Evolutionary conservation across 2,888 invertebrate species (phyloP).

Genomic region (Aphidius colemani): DNA sequence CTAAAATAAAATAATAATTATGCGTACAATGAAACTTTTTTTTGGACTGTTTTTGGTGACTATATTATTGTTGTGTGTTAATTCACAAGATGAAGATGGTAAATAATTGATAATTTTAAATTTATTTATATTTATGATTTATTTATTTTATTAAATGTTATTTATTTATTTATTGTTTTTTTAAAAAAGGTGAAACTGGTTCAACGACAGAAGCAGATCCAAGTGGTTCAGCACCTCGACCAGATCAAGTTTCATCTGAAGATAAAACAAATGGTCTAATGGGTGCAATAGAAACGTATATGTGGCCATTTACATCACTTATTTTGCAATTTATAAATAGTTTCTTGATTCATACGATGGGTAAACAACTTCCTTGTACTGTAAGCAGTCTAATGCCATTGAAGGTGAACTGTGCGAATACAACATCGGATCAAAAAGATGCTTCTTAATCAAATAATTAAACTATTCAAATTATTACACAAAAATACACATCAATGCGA

Average conservation of each 20-base stretch:
- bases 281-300: conserved; percentile 21
- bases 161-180: background rate
- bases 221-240: background rate
- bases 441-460: background rate
- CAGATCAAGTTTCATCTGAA: background rate
- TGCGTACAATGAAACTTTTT: conserved; percentile 18
- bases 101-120: too few species aligned
- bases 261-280: conserved; percentile 30
- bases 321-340: conserved; percentile 30
- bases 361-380: conserved; percentile 36
- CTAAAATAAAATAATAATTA: conserved; percentile 20
- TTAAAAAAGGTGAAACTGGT: background rate
- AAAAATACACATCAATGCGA: conserved; percentile 26
- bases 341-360: conserved; percentile 26
- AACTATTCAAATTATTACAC: conserved; percentile 9
- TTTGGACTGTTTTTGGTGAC: conserved; percentile 13
- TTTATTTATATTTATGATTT: too few species aligned
- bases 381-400: conserved; percentile 34
- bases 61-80: too few species aligned
- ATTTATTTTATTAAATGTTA: too few species aligned
- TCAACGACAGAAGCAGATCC: background rate
- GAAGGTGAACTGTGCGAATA: conserved; percentile 28
- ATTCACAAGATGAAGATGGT: conserved; percentile 11
- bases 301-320: conserved; percentile 23
- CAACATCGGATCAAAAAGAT: background rate